Evolutionary conservation across 2,113 vertebrate genomes (phyloP).

Genomic region (Tenebrosternarchus preto): DNA sequence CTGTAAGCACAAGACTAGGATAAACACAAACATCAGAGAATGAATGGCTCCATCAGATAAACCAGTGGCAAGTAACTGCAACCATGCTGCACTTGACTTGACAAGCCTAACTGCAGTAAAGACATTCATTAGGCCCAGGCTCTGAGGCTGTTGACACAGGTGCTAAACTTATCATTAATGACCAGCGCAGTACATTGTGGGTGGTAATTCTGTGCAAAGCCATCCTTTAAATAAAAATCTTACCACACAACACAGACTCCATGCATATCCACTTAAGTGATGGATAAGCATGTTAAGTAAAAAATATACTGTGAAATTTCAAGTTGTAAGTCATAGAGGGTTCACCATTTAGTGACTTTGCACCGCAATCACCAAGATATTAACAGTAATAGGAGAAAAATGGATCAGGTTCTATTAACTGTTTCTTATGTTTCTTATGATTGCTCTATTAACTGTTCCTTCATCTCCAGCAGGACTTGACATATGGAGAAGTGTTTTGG

Average conservation of each 20-base stretch:
- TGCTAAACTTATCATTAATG: conserved; percentile 61
- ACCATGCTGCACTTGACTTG: conserved; percentile 53
- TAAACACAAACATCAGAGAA: conserved; percentile 20
- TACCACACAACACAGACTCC: conserved; percentile 30
- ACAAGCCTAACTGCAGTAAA: conserved; percentile 47
- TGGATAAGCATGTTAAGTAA: conserved; percentile 36
- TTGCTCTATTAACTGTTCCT: not conserved
- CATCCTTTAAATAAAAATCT: conserved; percentile 22
- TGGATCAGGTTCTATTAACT: not conserved
- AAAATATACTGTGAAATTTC: not conserved
- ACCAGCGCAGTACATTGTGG: conserved; percentile 56
- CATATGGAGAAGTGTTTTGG: conserved; percentile 22
- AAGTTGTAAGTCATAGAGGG: not conserved
- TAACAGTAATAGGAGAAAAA: not conserved
- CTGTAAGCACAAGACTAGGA: conserved; percentile 13
- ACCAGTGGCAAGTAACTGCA: conserved; percentile 58
- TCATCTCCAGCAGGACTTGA: not conserved
- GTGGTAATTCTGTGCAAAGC: conserved; percentile 53
- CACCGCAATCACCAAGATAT: not conserved
- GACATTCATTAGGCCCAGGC: conserved; percentile 56
- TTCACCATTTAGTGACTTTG: not conserved
- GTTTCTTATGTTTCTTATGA: conserved; percentile 3
- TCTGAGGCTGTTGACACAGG: conserved; percentile 69
- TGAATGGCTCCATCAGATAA: conserved; percentile 52
- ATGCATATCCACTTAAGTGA: conserved; percentile 33